phyloP scores from a whole-genome alignment of 2,888 invertebrate species.

The Phyllotreta cruciferae region DNA sequence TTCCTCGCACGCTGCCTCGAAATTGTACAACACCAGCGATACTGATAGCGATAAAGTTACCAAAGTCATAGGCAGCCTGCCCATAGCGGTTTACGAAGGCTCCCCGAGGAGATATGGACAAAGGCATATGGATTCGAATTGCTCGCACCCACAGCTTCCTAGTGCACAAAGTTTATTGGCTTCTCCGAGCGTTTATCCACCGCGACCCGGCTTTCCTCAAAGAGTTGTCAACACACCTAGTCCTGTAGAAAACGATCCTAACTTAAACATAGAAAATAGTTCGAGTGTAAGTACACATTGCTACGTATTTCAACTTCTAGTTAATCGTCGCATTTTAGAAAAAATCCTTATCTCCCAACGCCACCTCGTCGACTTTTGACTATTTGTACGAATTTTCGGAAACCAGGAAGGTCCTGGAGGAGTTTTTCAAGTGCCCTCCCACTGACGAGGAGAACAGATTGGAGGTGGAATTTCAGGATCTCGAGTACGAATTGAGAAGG shows the following conservation, averaged over 20 bases:
- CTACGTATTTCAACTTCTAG: neutral
- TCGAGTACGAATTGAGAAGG: constrained; percentile 80
- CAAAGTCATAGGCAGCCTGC: constrained; percentile 78
- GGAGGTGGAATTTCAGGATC: constrained; percentile 68
- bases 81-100: constrained; percentile 93
- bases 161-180: constrained; percentile 66
- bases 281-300: constrained; percentile 56
- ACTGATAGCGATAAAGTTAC: constrained; percentile 62
- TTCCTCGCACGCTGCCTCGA: constrained; percentile 51
- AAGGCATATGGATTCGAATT: constrained; percentile 60
- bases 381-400: constrained; percentile 92
- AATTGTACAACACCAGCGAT: constrained; percentile 51
- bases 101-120: constrained; percentile 87
- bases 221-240: constrained; percentile 62
- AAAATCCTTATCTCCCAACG: constrained; percentile 43
- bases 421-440: constrained; percentile 87
- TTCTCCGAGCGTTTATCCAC: constrained; percentile 75
- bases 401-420: constrained; percentile 89
- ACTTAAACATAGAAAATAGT: constrained; percentile 52
- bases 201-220: constrained; percentile 89
- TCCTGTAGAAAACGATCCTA: constrained; percentile 55
- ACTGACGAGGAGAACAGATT: constrained; percentile 67
- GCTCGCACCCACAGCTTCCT: constrained; percentile 64
- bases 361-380: constrained; percentile 75
- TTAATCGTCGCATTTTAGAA: constrained; percentile 33